These are phyloP conservation scores for Erannis defoliaria DNA, from an alignment of 2,888 invertebrate species.

Conservation along the genomic window DNA sequence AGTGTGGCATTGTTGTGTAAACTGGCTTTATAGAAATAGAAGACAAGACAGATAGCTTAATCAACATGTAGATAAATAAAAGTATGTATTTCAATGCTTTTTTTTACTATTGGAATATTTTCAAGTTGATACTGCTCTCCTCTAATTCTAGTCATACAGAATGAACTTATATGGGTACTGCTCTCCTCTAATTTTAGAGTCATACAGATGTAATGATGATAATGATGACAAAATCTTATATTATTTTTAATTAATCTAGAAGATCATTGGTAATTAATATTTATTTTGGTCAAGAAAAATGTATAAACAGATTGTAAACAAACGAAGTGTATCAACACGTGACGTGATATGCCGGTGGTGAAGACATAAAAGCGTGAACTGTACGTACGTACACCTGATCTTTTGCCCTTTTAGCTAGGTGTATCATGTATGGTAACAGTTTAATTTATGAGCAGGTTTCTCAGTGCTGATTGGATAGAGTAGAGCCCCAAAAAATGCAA, in stretches of 20 bases:
- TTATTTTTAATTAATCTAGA: neutral
- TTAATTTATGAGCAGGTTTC: slow-evolving; percentile 28
- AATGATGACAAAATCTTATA: too few relatives aligned
- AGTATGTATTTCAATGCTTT: neutral
- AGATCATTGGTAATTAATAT: neutral
- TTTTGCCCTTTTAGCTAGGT: slow-evolving; percentile 50
- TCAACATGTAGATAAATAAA: neutral
- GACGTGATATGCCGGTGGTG: slow-evolving; percentile 47
- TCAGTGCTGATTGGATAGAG: slow-evolving; percentile 19
- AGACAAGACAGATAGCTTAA: slow-evolving; percentile 6
- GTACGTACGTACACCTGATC: slow-evolving; percentile 49
- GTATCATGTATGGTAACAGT: slow-evolving; percentile 13
- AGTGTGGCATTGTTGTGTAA: slow-evolving; percentile 12
- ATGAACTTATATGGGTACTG: too few relatives aligned
- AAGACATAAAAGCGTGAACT: slow-evolving; percentile 51
- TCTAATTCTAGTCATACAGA: too few relatives aligned
- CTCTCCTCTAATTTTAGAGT: too few relatives aligned
- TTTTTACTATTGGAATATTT: neutral
- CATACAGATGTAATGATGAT: too few relatives aligned
- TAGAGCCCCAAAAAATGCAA: slow-evolving; percentile 19
- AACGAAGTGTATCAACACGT: slow-evolving; percentile 37
- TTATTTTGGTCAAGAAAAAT: neutral
- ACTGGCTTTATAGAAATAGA: slow-evolving; percentile 8
- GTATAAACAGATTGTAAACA: slow-evolving; percentile 27
- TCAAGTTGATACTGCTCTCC: neutral